A percentile compares a stretch with the other conserved stretches of the same genome.
These are phyloP conservation scores for Cinara cedri DNA, from an alignment of 2,888 invertebrate species.

Conservation along the genomic window DNA sequence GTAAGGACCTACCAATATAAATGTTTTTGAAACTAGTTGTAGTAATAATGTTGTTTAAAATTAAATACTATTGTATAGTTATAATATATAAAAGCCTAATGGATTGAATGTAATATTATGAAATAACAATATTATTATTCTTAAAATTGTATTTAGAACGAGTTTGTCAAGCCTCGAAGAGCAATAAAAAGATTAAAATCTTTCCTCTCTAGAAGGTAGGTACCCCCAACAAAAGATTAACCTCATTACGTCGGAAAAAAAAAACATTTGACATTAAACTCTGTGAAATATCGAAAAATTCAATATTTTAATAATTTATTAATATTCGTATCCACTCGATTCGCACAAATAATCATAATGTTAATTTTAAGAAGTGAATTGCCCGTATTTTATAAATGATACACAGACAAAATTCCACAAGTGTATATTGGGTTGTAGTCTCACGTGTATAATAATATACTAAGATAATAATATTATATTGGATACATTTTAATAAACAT, in stretches of 20 bases:
- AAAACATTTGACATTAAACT: too few relatives aligned
- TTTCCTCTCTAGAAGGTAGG: background rate
- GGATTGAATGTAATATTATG: background rate
- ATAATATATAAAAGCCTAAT: background rate
- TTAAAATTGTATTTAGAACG: constrained; percentile 10
- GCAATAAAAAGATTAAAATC: background rate
- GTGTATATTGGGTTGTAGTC: constrained; percentile 12
- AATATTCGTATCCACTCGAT: too few relatives aligned
- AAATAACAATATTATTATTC: constrained; percentile 3
- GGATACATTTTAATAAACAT: too few relatives aligned
- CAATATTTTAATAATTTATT: too few relatives aligned
- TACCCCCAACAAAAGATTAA: background rate
- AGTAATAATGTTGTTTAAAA: too few relatives aligned
- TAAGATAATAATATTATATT: too few relatives aligned
- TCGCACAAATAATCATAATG: too few relatives aligned
- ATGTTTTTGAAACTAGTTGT: too few relatives aligned
- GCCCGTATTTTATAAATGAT: constrained; percentile 6
- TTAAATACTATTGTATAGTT: too few relatives aligned
- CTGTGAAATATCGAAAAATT: too few relatives aligned
- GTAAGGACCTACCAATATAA: too few relatives aligned
- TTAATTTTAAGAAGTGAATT: background rate
- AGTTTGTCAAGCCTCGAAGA: constrained; percentile 4
- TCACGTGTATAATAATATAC: background rate
- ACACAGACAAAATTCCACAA: background rate
- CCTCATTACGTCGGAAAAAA: background rate